phyloP scores from a whole-genome alignment of 1,140 invertebrate species.

The Trissolcus basalis region DNA sequence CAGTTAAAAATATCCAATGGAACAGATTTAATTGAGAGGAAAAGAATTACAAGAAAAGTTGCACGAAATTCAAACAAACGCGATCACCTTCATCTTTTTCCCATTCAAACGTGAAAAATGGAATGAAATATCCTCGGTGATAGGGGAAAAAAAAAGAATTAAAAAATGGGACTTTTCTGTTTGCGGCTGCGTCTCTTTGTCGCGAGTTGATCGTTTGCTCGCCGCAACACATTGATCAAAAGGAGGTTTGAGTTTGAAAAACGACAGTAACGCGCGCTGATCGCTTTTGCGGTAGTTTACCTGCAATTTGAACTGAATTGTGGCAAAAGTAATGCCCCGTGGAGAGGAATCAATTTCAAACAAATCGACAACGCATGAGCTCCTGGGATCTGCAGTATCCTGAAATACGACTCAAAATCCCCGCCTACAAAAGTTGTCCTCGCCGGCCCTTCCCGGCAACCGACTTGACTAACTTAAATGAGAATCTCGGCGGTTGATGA shows the following conservation, averaged over 20 bases:
- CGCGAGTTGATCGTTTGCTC: slow-evolving; percentile 25
- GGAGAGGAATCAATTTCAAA: slow-evolving; percentile 59
- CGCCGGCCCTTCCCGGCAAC: too few species aligned
- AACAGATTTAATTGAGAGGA: too few species aligned
- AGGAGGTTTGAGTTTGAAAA: slow-evolving; percentile 34
- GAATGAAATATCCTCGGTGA: too few species aligned
- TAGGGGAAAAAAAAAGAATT: too few species aligned
- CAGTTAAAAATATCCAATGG: too few species aligned
- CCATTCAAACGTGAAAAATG: too few species aligned
- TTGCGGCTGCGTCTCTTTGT: slow-evolving; percentile 6
- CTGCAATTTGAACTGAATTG: slow-evolving; percentile 55
- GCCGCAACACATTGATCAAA: slow-evolving; percentile 40
- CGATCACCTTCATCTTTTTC: too few species aligned
- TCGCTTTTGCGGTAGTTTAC: slow-evolving; percentile 53
- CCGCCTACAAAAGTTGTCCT: slow-evolving; percentile 4
- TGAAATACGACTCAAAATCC: slow-evolving; percentile 39
- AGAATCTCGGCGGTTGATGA: slow-evolving; percentile 21
- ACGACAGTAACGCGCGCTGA: slow-evolving; percentile 35
- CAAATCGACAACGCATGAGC: slow-evolving; percentile 45
- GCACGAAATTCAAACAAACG: too few species aligned
- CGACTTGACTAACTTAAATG: slow-evolving; percentile 31
- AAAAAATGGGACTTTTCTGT: background rate
- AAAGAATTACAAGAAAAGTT: too few species aligned
- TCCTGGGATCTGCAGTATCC: slow-evolving; percentile 31
- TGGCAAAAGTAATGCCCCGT: slow-evolving; percentile 50